These are phyloP conservation scores for Ctenicera cuprea DNA, from an alignment of 2,888 invertebrate genomes.

Conservation along the genomic window DNA sequence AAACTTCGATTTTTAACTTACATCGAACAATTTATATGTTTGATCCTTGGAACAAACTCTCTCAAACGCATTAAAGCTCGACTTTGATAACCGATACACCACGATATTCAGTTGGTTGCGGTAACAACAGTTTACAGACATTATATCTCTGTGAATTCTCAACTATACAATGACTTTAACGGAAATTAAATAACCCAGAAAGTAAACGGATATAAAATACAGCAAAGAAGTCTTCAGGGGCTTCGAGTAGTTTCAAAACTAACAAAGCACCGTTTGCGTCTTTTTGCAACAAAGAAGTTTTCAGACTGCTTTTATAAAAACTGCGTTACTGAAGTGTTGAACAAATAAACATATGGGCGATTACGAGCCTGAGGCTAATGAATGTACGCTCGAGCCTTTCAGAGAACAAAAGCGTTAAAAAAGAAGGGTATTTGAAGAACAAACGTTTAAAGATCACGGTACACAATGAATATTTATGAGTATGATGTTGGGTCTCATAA, in stretches of 20 bases:
- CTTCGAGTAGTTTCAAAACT: constrained; percentile 2
- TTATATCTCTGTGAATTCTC: not conserved
- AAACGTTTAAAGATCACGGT: constrained; percentile 6
- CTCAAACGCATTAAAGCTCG: not conserved
- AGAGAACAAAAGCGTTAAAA: not conserved
- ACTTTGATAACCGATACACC: not conserved
- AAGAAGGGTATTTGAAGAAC: not conserved
- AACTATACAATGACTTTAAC: not conserved
- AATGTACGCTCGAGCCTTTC: not conserved
- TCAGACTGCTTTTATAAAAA: constrained; percentile 2
- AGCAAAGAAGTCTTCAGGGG: not conserved
- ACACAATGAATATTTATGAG: constrained; percentile 7
- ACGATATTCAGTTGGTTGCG: not conserved
- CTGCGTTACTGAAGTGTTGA: constrained; percentile 9
- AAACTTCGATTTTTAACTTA: not conserved
- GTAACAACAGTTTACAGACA: not conserved
- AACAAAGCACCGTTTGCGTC: constrained; percentile 3
- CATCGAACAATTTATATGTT: not conserved
- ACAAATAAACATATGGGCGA: constrained; percentile 4
- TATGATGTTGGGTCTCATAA: no score
- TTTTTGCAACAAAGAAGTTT: not conserved
- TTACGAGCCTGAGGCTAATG: constrained; percentile 1
- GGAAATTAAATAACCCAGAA: not conserved
- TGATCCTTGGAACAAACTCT: no score
- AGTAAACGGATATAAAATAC: not conserved